These are phyloP conservation scores for Aphelocoma coerulescens DNA, from an alignment of 2,113 vertebrate species.

Conservation along the genomic window DNA sequence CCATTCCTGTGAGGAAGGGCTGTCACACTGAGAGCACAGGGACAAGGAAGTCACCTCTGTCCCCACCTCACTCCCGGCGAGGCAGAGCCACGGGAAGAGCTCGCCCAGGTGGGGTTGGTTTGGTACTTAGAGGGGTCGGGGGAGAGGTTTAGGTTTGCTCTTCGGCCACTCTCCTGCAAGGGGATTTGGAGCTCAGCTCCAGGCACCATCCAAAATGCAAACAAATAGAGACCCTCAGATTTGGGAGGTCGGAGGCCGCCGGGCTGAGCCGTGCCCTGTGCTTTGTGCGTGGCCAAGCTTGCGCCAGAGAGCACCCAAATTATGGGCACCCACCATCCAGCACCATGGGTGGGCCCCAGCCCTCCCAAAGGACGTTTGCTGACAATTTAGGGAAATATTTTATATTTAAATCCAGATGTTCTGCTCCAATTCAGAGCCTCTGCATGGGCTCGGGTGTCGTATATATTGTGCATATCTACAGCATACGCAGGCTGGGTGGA, in stretches of 20 bases:
- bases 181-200: background rate
- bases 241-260: background rate
- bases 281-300: accelerated
- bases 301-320: accelerated
- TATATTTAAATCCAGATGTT: background rate
- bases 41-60: background rate
- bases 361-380: accelerated
- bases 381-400: background rate
- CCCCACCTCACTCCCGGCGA: background rate
- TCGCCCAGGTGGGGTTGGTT: background rate
- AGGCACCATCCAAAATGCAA: background rate
- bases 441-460: accelerated
- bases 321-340: accelerated
- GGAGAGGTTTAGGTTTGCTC: background rate
- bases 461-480: background rate
- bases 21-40: accelerated
- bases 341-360: accelerated
- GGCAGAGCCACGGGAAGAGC: background rate
- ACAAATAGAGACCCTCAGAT: background rate
- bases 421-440: background rate
- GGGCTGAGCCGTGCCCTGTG: background rate
- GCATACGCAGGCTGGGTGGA: background rate
- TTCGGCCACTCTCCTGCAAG: background rate
- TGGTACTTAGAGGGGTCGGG: background rate
- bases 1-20: background rate